Conservation (phyloP, 2,888 invertebrate species). For the Amphiduros pacificus region DNA sequence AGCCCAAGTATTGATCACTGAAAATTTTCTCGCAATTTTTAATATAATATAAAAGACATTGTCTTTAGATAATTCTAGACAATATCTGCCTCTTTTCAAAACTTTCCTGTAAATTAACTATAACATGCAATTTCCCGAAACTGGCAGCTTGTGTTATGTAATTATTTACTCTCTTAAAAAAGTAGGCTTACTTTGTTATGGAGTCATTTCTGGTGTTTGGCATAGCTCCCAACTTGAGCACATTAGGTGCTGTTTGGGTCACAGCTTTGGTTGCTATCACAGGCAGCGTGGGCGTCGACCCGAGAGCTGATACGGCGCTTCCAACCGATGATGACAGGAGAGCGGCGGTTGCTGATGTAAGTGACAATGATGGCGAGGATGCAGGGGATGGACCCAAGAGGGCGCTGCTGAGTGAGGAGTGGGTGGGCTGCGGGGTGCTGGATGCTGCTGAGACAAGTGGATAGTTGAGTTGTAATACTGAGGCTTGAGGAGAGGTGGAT, state of each 20-base stretch:
- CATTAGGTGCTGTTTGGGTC: background rate
- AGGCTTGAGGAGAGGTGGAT: constrained; percentile 54
- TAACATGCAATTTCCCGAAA: too few species aligned
- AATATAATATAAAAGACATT: too few species aligned
- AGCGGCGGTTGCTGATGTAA: background rate
- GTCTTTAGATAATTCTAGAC: too few species aligned
- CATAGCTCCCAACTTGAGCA: background rate
- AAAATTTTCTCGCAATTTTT: too few species aligned
- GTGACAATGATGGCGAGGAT: too few species aligned
- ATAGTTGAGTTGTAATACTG: constrained; percentile 54
- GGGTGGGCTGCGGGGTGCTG: too few species aligned
- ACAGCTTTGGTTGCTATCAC: background rate
- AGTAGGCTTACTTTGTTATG: background rate
- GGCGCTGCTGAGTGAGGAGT: constrained; percentile 53
- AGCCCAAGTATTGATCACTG: too few species aligned
- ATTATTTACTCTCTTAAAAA: too few species aligned
- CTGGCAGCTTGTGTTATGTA: background rate
- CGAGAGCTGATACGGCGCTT: background rate
- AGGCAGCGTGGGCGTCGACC: background rate
- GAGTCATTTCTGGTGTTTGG: background rate
- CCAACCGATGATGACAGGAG: background rate
- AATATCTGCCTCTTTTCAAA: too few species aligned
- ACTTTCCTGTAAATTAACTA: too few species aligned
- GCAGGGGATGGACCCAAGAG: constrained; percentile 54
- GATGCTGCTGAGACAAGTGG: constrained; percentile 37